Evolutionary conservation across 2,113 vertebrate species (phyloP).

Genomic region (Marcusenius ussheri): DNA sequence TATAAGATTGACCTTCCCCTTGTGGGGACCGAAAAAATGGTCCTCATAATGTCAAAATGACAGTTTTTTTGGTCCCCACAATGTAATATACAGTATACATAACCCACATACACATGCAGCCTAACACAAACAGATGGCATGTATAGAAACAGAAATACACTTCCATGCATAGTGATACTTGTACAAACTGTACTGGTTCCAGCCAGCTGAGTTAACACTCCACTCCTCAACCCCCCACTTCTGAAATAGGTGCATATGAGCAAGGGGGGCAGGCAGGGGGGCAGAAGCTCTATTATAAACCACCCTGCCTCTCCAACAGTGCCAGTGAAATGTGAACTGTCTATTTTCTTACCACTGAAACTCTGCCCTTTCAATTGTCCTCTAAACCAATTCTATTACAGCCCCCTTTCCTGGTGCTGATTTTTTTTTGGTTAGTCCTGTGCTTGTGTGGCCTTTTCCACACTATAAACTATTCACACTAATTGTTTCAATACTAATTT

Average conservation of each 20-base stretch:
- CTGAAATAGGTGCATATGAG: slow-evolving; percentile 6
- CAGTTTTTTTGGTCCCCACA: not conserved
- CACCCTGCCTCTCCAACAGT: slow-evolving; percentile 37
- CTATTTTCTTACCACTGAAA: slow-evolving; percentile 37
- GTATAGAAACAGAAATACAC: not conserved
- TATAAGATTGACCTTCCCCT: not conserved
- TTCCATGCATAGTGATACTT: not conserved
- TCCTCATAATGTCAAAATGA: not conserved
- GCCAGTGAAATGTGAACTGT: slow-evolving; percentile 52
- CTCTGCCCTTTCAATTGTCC: slow-evolving; percentile 24
- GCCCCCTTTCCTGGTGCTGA: slow-evolving; percentile 1
- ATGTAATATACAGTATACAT: not conserved
- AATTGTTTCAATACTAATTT: not conserved
- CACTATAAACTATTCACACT: not conserved
- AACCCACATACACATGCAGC: not conserved
- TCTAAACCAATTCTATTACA: not conserved
- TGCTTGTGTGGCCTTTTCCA: not conserved
- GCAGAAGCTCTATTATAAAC: slow-evolving; percentile 54
- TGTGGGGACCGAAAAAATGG: not conserved
- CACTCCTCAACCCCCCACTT: slow-evolving; percentile 12
- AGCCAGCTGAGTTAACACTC: slow-evolving; percentile 15
- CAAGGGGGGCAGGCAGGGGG: slow-evolving; percentile 45
- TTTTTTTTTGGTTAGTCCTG: not conserved
- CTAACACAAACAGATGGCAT: not conserved
- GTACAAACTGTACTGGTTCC: slow-evolving; percentile 8